Evolutionary conservation across 1,140 invertebrate genomes (phyloP).

Genomic region (Telenomus remus): DNA sequence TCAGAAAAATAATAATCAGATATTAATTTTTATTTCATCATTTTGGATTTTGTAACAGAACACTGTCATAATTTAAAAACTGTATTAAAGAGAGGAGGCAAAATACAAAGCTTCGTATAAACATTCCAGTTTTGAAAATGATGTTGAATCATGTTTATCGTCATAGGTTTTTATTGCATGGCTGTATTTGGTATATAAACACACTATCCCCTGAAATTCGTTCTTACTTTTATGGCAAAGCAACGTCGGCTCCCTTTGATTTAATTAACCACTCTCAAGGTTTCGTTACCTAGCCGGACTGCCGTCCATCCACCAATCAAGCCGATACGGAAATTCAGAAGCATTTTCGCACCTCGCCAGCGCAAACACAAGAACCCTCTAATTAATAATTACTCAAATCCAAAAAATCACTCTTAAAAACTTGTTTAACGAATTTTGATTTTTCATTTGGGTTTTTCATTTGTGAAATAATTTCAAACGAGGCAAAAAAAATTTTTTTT

Average conservation of each 20-base stretch:
- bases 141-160: constrained; percentile 57
- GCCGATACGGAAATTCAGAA: constrained; percentile 61
- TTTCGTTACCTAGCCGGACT: constrained; percentile 60
- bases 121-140: constrained; percentile 49
- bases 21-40: too few relatives aligned
- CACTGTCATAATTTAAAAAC: too few relatives aligned
- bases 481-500: neutral
- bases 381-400: constrained; percentile 45
- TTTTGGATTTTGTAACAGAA: too few relatives aligned
- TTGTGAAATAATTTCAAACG: neutral
- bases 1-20: too few relatives aligned
- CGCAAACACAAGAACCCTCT: constrained; percentile 43
- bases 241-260: constrained; percentile 72
- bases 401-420: neutral
- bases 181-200: constrained; percentile 64
- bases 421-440: neutral
- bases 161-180: constrained; percentile 71
- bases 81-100: too few relatives aligned
- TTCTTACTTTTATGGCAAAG: constrained; percentile 73
- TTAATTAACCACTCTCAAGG: constrained; percentile 71
- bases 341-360: constrained; percentile 55
- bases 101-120: too few relatives aligned
- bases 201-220: constrained; percentile 63
- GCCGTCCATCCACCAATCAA: constrained; percentile 57
- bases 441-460: neutral